These are phyloP conservation scores for Chelidonichthys spinosus DNA, from an alignment of 2,797 vertebrate species.

Conservation along the genomic window DNA sequence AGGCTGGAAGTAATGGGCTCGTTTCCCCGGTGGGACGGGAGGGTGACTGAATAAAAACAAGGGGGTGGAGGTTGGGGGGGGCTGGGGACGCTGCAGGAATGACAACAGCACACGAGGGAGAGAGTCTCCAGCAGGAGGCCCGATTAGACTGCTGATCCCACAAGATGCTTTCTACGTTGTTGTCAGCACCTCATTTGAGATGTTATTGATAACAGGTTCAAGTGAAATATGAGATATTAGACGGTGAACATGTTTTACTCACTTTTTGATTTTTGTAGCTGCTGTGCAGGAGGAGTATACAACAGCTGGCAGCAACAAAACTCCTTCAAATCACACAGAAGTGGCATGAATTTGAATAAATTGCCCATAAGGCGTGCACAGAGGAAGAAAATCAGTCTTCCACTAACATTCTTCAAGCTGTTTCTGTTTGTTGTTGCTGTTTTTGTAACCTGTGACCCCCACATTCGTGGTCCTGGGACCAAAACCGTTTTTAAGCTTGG, in stretches of 20 bases:
- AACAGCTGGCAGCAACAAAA: too few species aligned
- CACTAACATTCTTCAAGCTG: not conserved
- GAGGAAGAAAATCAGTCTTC: not conserved
- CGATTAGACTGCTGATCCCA: not conserved
- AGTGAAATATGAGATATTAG: not conserved
- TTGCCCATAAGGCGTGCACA: not conserved
- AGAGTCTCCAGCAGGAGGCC: slow-evolving; percentile 10
- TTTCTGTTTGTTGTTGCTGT: not conserved
- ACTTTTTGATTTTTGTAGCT: too few species aligned
- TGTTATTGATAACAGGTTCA: not conserved
- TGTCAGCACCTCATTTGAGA: not conserved
- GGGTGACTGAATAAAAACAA: slow-evolving; percentile 51
- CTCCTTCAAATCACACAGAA: not conserved
- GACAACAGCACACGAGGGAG: slow-evolving; percentile 42
- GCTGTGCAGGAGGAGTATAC: not conserved
- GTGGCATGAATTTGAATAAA: not conserved
- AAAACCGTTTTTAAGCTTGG: not conserved
- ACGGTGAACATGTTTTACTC: not conserved
- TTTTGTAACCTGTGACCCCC: not conserved
- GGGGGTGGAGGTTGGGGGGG: not conserved
- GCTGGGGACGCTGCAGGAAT: slow-evolving; percentile 48
- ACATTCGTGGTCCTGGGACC: not conserved
- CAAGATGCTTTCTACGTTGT: not conserved
- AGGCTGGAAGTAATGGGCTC: slow-evolving; percentile 61
- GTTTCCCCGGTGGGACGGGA: slow-evolving; percentile 42